A percentile compares a stretch with the other conserved stretches of the same genome.
phyloP scores from a whole-genome alignment of 1,140 invertebrate genomes.

The Mercenaria mercenaria region DNA sequence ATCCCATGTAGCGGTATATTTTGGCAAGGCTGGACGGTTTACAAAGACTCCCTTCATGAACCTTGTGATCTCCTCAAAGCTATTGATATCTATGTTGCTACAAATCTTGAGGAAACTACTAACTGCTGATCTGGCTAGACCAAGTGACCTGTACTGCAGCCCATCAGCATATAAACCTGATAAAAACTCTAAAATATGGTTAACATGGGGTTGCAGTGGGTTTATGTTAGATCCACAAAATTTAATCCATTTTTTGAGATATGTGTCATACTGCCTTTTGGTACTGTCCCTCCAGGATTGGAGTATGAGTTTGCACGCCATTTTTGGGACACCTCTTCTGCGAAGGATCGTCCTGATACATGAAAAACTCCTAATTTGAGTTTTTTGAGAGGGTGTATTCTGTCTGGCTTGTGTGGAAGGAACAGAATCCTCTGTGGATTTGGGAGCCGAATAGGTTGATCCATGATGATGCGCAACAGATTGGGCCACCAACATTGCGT shows the following conservation, averaged over 20 bases:
- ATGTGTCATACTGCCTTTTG: conserved; percentile 1
- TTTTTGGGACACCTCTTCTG: not conserved
- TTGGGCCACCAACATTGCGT: too few species aligned
- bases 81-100: conserved; percentile 1
- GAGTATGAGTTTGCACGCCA: not conserved
- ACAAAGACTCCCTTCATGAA: conserved; percentile 11
- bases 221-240: not conserved
- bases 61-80: not conserved
- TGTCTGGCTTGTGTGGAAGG: conserved; percentile 4
- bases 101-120: not conserved
- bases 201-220: not conserved
- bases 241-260: conserved; percentile 18
- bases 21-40: conserved; percentile 1
- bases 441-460: not conserved
- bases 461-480: too few species aligned
- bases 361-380: conserved; percentile 1
- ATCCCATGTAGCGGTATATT: conserved; percentile 13
- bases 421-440: not conserved
- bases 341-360: not conserved
- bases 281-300: not conserved
- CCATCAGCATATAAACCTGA: not conserved
- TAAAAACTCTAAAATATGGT: not conserved
- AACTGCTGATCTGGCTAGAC: not conserved
- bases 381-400: not conserved
- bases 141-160: not conserved